These are phyloP conservation scores for Calycopis cecrops DNA, from an alignment of 1,140 invertebrate genomes.

Conservation along the genomic window DNA sequence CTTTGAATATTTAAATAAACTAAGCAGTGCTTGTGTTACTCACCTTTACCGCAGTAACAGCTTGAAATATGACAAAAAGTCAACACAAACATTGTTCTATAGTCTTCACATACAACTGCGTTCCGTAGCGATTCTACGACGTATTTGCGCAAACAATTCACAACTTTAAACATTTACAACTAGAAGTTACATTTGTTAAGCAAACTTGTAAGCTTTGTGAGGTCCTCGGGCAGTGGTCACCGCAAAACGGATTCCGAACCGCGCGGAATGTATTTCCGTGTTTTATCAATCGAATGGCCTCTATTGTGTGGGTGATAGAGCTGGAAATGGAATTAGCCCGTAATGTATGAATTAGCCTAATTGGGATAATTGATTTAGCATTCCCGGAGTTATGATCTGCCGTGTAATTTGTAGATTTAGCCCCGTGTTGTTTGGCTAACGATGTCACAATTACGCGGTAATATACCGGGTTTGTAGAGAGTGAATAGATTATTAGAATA, in stretches of 20 bases:
- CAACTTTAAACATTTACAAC: constrained; percentile 1
- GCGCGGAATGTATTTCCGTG: constrained; percentile 44
- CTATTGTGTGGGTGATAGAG: neutral
- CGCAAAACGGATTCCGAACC: constrained; percentile 51
- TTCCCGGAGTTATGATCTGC: neutral
- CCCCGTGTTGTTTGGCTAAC: too few species aligned
- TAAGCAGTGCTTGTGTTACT: too few species aligned
- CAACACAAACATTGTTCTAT: too few species aligned
- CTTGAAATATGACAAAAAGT: too few species aligned
- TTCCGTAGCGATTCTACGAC: too few species aligned
- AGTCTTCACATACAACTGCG: too few species aligned
- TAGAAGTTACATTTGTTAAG: constrained; percentile 3
- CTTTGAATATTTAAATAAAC: too few species aligned
- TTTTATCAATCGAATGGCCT: constrained; percentile 18
- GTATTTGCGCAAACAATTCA: neutral
- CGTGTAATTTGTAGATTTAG: neutral
- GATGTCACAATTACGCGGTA: too few species aligned
- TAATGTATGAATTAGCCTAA: neutral
- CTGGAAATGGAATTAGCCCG: neutral
- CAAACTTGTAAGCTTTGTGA: constrained; percentile 20
- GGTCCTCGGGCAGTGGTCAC: constrained; percentile 29
- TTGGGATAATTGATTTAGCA: constrained; percentile 1
- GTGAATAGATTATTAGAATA: too few species aligned
- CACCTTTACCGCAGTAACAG: too few species aligned
- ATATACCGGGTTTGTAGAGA: too few species aligned